Base-by-base conservation (phyloP, 2,888 invertebrate species). In the Nasonovia ribisnigri region DNA sequence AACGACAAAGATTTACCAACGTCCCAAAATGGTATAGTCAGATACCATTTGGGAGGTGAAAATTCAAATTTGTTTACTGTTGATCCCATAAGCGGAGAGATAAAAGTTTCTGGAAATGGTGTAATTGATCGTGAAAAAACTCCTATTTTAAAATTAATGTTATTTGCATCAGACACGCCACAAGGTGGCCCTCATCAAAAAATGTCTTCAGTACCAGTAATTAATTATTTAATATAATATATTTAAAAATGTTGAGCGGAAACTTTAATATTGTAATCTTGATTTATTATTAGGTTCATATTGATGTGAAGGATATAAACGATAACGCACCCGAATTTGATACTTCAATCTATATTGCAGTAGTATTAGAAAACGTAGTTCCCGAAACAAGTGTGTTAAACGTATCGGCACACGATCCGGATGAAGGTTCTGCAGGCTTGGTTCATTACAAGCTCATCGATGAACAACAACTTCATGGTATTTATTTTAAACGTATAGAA, bases 251-350 rank as follows among this genome's bases (percentile, higher is more conserved):
- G 26, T 77, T 11, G 5, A 77, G 8, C 20, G 36, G 1, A 26
- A 84, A 54, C 57, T 36, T 24, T 51, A 13, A 13, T 42, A 42
- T n/a, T 42, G 54, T 29, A 84, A 10, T 26, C 26, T 86, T 24
- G 13, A 36, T 77, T 77, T 77, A 1, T n/a, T 94, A 94, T 4
- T 94, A 96, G 95, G 96, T 98, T 26, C 96, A 96, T 0, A 96
- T 98, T 20, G 97, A 97, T 95, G 97, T 98, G 1, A 95, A 97
- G 0, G 98, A 98, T 95, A 97, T 98, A 0, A 98, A 98, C 95
- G 98, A 98, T 95, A 98, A 98, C 95, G 96, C 97, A 0, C 98
- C 98, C 0, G 95, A 95, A 2, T 98, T 98, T 95, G 96, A 96
- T 6, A 97, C 97, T 95, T 96, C 96, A 48, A 96, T 96, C 29